Conservation (phyloP, 2,797 vertebrate species). For the Sebastes jordani region DNA sequence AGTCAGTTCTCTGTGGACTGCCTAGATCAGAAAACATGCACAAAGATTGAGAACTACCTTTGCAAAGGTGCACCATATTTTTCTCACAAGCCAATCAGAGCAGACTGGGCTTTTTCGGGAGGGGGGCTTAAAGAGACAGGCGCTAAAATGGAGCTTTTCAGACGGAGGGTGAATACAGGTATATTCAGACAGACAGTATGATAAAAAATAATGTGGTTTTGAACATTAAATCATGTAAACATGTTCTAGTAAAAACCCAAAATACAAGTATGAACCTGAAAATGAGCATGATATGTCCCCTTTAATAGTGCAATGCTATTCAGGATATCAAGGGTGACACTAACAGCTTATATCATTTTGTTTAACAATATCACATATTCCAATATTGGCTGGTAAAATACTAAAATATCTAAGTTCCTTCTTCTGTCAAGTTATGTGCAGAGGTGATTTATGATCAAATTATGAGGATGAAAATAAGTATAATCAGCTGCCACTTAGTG, state of each 20-base stretch:
- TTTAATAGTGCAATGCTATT: not conserved
- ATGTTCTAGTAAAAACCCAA: not conserved
- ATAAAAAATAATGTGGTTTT: not conserved
- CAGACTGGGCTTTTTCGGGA: no score
- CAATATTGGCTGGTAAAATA: not conserved
- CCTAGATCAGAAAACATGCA: no score
- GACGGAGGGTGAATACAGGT: not conserved
- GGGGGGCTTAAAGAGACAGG: no score
- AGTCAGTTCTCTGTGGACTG: no score
- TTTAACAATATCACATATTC: not conserved
- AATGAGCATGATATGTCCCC: not conserved
- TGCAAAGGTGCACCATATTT: no score
- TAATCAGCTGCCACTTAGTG: constrained; percentile 11
- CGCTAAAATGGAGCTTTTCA: no score
- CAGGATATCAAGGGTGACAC: not conserved
- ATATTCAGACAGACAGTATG: not conserved
- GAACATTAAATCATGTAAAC: not conserved
- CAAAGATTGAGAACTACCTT: no score
- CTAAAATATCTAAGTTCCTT: not conserved
- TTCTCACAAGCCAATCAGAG: no score
- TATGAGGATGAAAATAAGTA: not conserved
- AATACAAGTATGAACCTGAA: not conserved
- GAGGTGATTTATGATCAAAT: not conserved
- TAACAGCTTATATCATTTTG: not conserved
- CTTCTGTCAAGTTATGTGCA: not conserved